phyloP scores from a whole-genome alignment of 2,113 vertebrate genomes.

The Stercorarius parasiticus region DNA sequence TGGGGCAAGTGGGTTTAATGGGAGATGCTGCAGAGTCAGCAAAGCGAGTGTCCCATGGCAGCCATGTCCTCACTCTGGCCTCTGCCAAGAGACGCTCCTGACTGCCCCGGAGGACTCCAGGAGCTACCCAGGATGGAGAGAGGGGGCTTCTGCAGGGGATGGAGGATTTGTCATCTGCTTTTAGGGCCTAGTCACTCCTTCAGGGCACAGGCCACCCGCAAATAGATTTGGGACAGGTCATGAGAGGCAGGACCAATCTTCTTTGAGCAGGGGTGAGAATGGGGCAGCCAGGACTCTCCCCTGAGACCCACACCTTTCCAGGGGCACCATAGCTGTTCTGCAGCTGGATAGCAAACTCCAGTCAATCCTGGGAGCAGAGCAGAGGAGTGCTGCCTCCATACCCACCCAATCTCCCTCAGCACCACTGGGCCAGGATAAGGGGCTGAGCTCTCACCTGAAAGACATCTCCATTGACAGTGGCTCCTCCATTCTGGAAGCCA shows the following conservation, averaged over 20 bases:
- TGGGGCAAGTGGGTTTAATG: neutral
- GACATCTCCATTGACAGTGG: slow-evolving; percentile 88
- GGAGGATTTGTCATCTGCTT: neutral
- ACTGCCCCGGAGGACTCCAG: neutral
- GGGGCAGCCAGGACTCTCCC: neutral
- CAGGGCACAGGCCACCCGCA: neutral
- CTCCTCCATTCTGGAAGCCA: slow-evolving; percentile 80
- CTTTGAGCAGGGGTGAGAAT: neutral
- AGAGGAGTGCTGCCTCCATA: neutral
- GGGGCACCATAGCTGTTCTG: neutral
- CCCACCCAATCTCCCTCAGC: neutral
- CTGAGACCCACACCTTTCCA: neutral
- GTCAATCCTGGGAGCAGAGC: neutral
- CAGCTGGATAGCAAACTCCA: neutral
- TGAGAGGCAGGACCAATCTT: neutral
- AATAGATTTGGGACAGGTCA: neutral
- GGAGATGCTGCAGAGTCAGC: neutral
- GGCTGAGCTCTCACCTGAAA: slow-evolving; percentile 85
- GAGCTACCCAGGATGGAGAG: neutral
- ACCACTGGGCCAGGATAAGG: neutral
- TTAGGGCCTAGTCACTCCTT: neutral
- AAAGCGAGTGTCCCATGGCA: neutral
- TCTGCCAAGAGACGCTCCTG: neutral
- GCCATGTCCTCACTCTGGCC: neutral
- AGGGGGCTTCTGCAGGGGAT: neutral